These are phyloP conservation scores for Leptinotarsa juncta DNA, from an alignment of 2,888 invertebrate genomes.

Conservation along the genomic window DNA sequence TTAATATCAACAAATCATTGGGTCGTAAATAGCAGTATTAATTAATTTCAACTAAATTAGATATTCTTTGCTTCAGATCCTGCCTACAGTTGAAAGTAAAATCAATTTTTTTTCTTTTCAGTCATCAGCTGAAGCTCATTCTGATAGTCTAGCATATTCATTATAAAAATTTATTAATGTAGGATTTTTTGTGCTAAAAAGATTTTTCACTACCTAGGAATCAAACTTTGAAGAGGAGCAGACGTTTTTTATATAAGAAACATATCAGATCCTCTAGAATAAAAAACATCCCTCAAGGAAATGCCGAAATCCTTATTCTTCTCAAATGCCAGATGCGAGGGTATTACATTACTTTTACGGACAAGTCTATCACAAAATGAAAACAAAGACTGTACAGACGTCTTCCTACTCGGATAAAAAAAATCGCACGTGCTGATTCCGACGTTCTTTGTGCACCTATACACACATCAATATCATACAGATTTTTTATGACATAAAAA, in stretches of 20 bases:
- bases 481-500: slow-evolving; percentile 33
- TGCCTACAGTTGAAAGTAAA: too few relatives aligned
- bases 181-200: too few relatives aligned
- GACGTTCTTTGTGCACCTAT: slow-evolving; percentile 32
- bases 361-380: slow-evolving; percentile 25
- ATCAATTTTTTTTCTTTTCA: too few relatives aligned
- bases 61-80: too few relatives aligned
- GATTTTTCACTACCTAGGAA: not conserved
- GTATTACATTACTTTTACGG: slow-evolving; percentile 18
- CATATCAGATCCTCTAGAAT: not conserved
- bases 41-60: too few relatives aligned
- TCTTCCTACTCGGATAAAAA: slow-evolving; percentile 33
- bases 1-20: too few relatives aligned
- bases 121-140: too few relatives aligned
- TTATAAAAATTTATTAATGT: too few relatives aligned
- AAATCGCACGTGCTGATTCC: slow-evolving; percentile 40
- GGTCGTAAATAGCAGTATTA: too few relatives aligned
- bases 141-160: too few relatives aligned
- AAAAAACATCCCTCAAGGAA: slow-evolving; percentile 12
- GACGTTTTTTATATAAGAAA: not conserved
- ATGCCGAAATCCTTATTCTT: slow-evolving; percentile 8
- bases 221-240: not conserved
- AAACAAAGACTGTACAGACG: slow-evolving; percentile 32
- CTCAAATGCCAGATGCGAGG: slow-evolving; percentile 17
- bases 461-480: slow-evolving; percentile 34